Evolutionary conservation across 2,797 vertebrate species (phyloP), one percentile per base, ranked within the genome.

Genomic region (Nannoperca australis): DNA sequence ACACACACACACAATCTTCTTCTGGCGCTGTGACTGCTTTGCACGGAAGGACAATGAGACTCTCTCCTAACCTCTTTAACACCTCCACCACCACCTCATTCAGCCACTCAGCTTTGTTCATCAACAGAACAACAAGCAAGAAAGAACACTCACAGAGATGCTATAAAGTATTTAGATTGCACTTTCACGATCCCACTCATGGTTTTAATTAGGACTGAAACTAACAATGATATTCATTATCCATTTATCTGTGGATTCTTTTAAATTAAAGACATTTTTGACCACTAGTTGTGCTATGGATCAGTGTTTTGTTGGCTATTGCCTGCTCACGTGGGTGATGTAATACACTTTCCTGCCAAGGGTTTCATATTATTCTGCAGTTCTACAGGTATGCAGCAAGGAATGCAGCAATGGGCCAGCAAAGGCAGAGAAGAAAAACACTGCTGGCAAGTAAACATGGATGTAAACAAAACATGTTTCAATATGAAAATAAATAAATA

Each of bases 11-110:
- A 67, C 67, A 60, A 50, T 88, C 72, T 68, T 83, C 78, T 59
- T 45, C 53, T 71, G 61, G 73, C 44, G 58, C 18, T 81, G 72
- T 84, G 88, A 92, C 85, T 87, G 85, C 73, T 88, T 88, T 82
- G 71, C 34, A 38, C 34, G 45, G 67, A 82, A 77, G 82, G 68
- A 87, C 68, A 81, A 78, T 70, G 56, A 88, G 81, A 76, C 59
- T 81, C 67, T 58, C 60, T 60, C 18, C 38, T 74, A 67, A 85
- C 73, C 77, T 81, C 42, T 81, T 76, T 65, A 64, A 77, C 78
- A 75, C 75, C 45, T 83, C 59, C 56, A 68, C 58, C 71, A 68
- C 45, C 53, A 49, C 58, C 59, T 71, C 38, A 51, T 7, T 56
- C 70, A 70, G 65, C 74, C 60, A 71, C 61, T 60, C 66, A 12